Conservation (phyloP, 2,888 invertebrate genomes). For the Protonemura montana region DNA sequence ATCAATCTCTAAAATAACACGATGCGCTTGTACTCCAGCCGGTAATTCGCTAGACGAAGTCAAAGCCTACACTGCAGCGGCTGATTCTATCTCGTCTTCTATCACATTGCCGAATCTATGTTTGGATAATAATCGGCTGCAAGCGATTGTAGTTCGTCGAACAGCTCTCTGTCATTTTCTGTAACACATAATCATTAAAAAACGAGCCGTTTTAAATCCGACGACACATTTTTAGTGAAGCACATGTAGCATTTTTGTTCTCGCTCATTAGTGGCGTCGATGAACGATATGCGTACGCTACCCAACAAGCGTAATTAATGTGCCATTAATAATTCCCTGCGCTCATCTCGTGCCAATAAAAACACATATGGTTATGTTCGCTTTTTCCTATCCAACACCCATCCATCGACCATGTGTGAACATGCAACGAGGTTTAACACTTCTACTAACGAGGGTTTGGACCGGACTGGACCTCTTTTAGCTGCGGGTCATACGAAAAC, state of each 20-base stretch:
- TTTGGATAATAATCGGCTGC: no score
- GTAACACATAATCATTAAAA: no score
- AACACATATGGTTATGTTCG: not conserved
- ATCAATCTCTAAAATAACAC: not conserved
- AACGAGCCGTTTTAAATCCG: no score
- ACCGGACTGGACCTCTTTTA: not conserved
- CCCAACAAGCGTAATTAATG: not conserved
- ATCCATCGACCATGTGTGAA: not conserved
- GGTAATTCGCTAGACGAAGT: no score
- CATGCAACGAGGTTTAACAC: not conserved
- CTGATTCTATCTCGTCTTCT: no score
- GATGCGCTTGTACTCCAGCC: not conserved
- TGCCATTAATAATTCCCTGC: not conserved
- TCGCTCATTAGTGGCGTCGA: not conserved
- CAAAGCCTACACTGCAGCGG: no score
- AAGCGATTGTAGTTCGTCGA: no score
- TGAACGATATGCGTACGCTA: not conserved
- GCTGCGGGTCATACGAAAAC: not conserved
- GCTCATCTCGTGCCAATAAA: not conserved
- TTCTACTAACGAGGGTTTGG: not conserved
- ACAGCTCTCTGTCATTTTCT: no score
- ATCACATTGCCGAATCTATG: no score
- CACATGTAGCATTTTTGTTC: no score
- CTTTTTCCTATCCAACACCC: not conserved
- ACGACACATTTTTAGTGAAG: no score